These are phyloP conservation scores for Amphipyra tragopoginis DNA, from an alignment of 2,888 invertebrate species.

Conservation along the genomic window DNA sequence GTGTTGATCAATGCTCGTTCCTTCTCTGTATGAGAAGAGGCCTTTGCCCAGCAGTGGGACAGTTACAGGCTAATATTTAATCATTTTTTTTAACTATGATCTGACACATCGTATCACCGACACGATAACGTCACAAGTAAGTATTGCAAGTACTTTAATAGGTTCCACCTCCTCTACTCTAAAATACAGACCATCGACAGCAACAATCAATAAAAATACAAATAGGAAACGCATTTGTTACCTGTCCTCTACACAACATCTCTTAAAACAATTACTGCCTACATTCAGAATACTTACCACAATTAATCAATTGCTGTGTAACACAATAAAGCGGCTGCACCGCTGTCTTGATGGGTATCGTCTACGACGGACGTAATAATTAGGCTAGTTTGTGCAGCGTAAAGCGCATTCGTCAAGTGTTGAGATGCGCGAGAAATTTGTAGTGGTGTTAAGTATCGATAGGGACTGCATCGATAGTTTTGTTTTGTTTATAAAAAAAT, in stretches of 20 bases:
- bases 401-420: conserved; percentile 82
- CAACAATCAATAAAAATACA: conserved; percentile 43
- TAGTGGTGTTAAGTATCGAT: conserved; percentile 34
- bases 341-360: conserved; percentile 43
- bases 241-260: conserved; percentile 25
- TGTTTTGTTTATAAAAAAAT: too few relatives aligned
- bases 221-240: conserved; percentile 49
- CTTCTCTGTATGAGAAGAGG: too few relatives aligned
- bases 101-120: too few relatives aligned
- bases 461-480: too few relatives aligned
- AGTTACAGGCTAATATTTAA: too few relatives aligned
- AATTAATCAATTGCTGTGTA: conserved; percentile 61
- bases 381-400: conserved; percentile 73
- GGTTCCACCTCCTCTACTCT: conserved; percentile 11
- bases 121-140: background rate
- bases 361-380: conserved; percentile 64
- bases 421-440: conserved; percentile 72
- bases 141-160: background rate
- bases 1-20: too few relatives aligned
- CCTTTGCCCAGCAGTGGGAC: too few relatives aligned
- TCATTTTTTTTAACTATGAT: too few relatives aligned
- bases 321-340: conserved; percentile 46
- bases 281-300: conserved; percentile 44
- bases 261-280: conserved; percentile 57
- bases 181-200: conserved; percentile 17